These are phyloP conservation scores for Tenrec ecaudatus DNA, from an alignment of 2,113 vertebrate genomes.

Conservation along the genomic window DNA sequence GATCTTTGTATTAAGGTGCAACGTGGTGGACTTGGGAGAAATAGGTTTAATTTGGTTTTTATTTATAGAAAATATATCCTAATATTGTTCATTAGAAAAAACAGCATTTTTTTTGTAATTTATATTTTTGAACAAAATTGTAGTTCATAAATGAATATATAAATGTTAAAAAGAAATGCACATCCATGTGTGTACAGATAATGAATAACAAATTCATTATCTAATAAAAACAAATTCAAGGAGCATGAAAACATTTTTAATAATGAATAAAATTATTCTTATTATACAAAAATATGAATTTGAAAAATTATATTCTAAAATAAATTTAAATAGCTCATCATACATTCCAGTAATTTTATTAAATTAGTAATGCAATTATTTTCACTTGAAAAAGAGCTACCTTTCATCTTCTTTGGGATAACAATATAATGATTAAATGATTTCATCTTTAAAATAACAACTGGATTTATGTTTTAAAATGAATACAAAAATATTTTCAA, in stretches of 20 bases:
- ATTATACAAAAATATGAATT: not conserved
- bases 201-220: not conserved
- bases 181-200: not conserved
- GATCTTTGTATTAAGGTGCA: not conserved
- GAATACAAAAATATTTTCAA: not conserved
- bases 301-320: not conserved
- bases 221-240: not conserved
- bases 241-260: not conserved
- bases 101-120: not conserved
- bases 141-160: not conserved
- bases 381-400: constrained; percentile 5
- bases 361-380: not conserved
- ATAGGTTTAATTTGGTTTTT: not conserved
- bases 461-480: constrained; percentile 34
- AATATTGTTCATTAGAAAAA: not conserved
- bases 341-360: not conserved
- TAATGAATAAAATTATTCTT: not conserved
- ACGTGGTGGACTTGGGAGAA: not conserved
- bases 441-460: constrained; percentile 3
- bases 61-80: not conserved
- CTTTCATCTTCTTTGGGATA: not conserved
- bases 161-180: constrained; percentile 23
- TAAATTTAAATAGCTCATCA: not conserved
- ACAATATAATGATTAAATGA: not conserved
- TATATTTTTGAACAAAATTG: not conserved